Base-by-base conservation (phyloP, 2,888 invertebrate genomes). In the Allolobophora icterica region DNA sequence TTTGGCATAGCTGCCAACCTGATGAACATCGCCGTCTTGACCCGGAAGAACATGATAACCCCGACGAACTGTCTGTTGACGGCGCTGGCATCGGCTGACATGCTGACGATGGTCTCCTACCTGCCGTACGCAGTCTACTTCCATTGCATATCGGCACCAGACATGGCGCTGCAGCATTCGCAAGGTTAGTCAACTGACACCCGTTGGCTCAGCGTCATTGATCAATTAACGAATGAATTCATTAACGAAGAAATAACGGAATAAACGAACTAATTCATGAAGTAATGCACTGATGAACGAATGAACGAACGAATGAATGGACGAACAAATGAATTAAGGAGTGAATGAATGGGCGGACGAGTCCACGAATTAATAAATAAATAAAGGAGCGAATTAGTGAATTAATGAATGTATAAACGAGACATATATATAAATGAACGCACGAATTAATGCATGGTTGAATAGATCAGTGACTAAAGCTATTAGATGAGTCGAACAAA, bases 41-140 rank as follows among this genome's bases (percentile, higher is more conserved):
- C 95, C 13, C 97, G 98, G n/a, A 97, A 97, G 42, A 98, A 98
- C 95, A 98, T 99, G 98, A 94, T 95, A 42, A 97, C 98, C 92
- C 97, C 98, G 2, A 98, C 98, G 89, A 99, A 99, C 96, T 97
- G 97, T 91, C 98, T 99, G 92, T 96, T 99, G 90, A 98, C 98
- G 0, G 95, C 95, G 1, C 93, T 98, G 84, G 99, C 99, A 0
- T 97, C 98, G 24, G 98, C 98, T 24, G 99, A 99, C 95, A 96
- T 98, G 91, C 96, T 98, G 58, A 98, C 98, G 24, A 98, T 98
- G 94, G 93, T 94, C n/a, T 98, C 98, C 94, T 99, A 98, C 95
- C 97, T 98, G 93, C 98, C 95, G 35, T 94, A 94, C 93, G 93
- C 92, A 84, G 45, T 91, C 21, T 93, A 93, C 91, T 93, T 93